Evolutionary conservation across 2,797 vertebrate species (phyloP), one percentile per base, ranked within the genome.

Genomic region (Spinus olivaceus): DNA sequence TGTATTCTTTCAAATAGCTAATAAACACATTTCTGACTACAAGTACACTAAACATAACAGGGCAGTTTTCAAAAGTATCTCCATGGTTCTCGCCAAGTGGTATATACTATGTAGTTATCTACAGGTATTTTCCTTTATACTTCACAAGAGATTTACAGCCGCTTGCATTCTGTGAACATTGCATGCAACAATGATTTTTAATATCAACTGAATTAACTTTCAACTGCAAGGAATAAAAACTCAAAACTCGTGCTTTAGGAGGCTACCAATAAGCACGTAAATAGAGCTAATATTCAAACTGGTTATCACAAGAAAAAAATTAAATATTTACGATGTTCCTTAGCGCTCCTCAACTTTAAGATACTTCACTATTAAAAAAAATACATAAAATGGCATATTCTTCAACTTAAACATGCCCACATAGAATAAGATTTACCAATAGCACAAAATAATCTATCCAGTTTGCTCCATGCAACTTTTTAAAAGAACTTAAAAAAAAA

Each of bases 391-490:
- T 4, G 0, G 30, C 30, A 65, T 25, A 61, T 49, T 67, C 41
- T 78, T 59, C 50, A 66, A 24, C 18, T 94, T 41, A 39, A 76
- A 41, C 41, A 57, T 37, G 39, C 15, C 32, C 33, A 17, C 32
- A 63, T 2, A 76, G 35, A 83, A 17, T 24, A n/a, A 39, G 25
- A 83, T 53, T 80, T 30, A 85, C 32, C 69, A 64, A 54, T 4
- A 57, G 39, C 77, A 80, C 30, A 42, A 50, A 73, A 86, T 51
- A 22, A 51, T n/a, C 42, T 66, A 69, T 17, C 72, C 66, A 47
- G 46, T 87, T 78, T 86, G 63, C 51, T 87, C 92, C 66, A 71
- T 59, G 71, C 71, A 97, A 97, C 91, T 97, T 97, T 89, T 71
- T 1, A 35, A 78, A 94, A 61, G 2, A 78, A 57, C 30, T 41